Base-by-base conservation (phyloP, 2,888 invertebrate species). In the Parnassius mnemosyne region DNA sequence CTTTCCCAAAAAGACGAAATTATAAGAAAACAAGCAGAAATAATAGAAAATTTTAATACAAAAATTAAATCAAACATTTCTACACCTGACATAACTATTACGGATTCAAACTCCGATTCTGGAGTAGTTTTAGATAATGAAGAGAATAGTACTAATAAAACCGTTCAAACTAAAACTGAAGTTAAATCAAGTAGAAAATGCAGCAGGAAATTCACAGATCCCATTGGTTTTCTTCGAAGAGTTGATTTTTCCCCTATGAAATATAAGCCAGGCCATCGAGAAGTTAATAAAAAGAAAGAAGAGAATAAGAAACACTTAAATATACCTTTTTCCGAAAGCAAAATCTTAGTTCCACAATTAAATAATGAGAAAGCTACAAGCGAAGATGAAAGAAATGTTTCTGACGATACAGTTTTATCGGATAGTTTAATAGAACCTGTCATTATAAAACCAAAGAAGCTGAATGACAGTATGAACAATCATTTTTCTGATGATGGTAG, bases 231-330 rank as follows among this genome's bases (percentile, higher is more conserved):
- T 69, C 73, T 91, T 53, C 78, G 91, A 3, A 79, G 89, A 71
- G 90, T 91, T 1, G 91, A 91, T 65, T 91, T 91, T 68, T 91
- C 91, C 2, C 91, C 91, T 5, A 91, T 89, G 78, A 91, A 89
- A 75, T 89, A 89, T 65, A 91, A 91, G 65, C 87, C 90, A 1
- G 72, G 77, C 53, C 85, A 78, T 70, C 70, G 84, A 5, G 85
- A 86, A 63, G 74, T 73, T 41, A 71, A 71, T 1, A 89, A 89
- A 67, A 87, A 87, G 71, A 87, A 89, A 66, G 86, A 86, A 3
- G 85, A 87, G 60, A 88, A 86, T 66, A 89, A 89, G 61, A 83
- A 83, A 64, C 80, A 76, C 63, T 65, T 85, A 62, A 85, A 88
- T 72, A 80, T 86, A 3, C 88, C 88, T 1, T 66, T 70, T 57